Conservation (phyloP, 2,888 invertebrate genomes). For the Rhimphoctona megacephalus region DNA sequence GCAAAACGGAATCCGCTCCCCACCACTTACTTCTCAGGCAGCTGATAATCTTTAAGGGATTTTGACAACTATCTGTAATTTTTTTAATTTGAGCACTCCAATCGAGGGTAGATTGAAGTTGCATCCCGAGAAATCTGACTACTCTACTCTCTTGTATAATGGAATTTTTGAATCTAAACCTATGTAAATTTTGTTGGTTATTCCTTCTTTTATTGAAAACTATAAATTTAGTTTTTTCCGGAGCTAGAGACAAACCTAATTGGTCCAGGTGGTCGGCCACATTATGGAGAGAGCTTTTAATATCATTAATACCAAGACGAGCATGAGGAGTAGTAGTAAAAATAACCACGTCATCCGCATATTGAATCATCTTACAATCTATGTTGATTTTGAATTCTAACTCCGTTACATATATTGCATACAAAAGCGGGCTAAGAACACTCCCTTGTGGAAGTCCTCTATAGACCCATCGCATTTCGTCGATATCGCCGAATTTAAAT, state of each 20-base stretch:
- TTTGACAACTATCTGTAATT: slow-evolving; percentile 13
- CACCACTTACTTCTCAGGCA: slow-evolving; percentile 47
- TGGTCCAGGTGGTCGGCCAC: not conserved
- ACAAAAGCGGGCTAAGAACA: no score
- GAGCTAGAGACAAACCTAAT: not conserved
- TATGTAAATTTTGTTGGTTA: not conserved
- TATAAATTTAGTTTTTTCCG: not conserved
- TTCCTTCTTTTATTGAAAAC: not conserved
- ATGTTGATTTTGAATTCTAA: not conserved
- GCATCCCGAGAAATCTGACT: not conserved
- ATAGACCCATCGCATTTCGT: not conserved
- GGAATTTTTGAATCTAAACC: no score
- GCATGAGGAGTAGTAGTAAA: not conserved
- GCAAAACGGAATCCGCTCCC: slow-evolving; percentile 52
- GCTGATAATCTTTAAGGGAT: slow-evolving; percentile 7
- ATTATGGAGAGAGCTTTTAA: not conserved
- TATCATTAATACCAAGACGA: not conserved
- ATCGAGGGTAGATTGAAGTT: not conserved
- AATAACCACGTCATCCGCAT: slow-evolving; percentile 14
- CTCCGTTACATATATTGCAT: slow-evolving; percentile 7
- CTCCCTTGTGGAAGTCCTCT: slow-evolving; percentile 29
- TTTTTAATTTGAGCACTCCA: not conserved
- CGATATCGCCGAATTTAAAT: slow-evolving; percentile 2
- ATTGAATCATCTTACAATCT: not conserved
- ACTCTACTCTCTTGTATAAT: not conserved